Evolutionary conservation across 2,797 vertebrate genomes (phyloP).

Genomic region (Trichosurus vulpecula): DNA sequence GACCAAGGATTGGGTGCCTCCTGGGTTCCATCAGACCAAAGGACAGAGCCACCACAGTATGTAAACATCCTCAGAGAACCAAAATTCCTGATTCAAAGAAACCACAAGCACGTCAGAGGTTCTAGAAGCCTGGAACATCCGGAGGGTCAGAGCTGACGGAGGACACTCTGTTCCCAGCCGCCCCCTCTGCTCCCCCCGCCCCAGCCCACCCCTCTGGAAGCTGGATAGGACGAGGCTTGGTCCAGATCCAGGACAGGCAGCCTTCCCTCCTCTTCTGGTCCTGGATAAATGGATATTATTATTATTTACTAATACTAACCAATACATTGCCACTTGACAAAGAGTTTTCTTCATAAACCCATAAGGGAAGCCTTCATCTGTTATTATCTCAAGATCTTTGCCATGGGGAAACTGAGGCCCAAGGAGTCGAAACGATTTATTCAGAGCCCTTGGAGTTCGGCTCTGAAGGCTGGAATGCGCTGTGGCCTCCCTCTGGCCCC

Average conservation of each 20-base stretch:
- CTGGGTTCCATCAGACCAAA: not conserved
- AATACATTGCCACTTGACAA: not conserved
- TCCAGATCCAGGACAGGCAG: too few relatives aligned
- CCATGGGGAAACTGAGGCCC: not conserved
- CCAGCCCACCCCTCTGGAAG: not conserved
- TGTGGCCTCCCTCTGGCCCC: fast-evolving
- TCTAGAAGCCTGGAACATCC: not conserved
- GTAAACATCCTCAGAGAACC: not conserved
- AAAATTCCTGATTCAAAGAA: fast-evolving
- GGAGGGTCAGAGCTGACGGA: not conserved
- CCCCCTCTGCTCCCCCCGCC: too few relatives aligned
- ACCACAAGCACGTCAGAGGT: fast-evolving
- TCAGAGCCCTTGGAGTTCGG: not conserved
- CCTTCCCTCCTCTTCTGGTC: too few relatives aligned
- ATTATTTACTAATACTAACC: not conserved
- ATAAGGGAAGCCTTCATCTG: not conserved
- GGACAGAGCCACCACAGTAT: not conserved
- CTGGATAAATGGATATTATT: not conserved
- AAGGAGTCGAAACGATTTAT: not conserved
- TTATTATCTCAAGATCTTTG: not conserved
- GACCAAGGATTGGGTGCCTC: not conserved
- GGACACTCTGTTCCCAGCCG: not conserved
- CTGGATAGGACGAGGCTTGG: too few relatives aligned
- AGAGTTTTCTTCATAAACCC: not conserved
- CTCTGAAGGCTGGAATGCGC: constrained; percentile 9